A percentile compares a stretch with the other conserved stretches of the same genome.
Conservation (phyloP, 2,113 vertebrate species). For the Syngnathoides biaculeatus region DNA sequence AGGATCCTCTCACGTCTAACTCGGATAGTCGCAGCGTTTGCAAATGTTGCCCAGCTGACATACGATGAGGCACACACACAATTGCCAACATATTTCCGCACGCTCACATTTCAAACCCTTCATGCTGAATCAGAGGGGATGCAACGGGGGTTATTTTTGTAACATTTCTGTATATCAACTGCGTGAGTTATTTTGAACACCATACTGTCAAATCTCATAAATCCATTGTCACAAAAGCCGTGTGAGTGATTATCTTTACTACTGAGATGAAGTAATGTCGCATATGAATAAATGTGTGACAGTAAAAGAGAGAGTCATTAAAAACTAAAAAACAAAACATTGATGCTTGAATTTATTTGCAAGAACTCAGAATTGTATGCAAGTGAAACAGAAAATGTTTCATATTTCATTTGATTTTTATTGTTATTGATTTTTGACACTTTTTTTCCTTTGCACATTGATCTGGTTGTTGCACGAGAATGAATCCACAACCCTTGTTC, state of each 20-base stretch:
- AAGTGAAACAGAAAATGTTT: not conserved
- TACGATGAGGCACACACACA: constrained; percentile 31
- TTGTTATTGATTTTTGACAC: not conserved
- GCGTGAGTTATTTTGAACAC: not conserved
- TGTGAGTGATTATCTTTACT: not conserved
- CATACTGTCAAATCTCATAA: not conserved
- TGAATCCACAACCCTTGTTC: not conserved
- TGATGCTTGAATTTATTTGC: not conserved
- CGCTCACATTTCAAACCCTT: not conserved
- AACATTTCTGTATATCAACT: not conserved
- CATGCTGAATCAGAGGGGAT: not conserved
- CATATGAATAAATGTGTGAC: not conserved
- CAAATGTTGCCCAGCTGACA: constrained; percentile 46
- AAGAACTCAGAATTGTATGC: not conserved
- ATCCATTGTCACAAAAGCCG: not conserved
- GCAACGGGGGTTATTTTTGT: not conserved
- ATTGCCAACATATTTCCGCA: constrained; percentile 28
- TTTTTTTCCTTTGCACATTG: no score
- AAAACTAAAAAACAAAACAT: not conserved
- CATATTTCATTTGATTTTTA: not conserved
- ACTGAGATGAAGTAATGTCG: not conserved
- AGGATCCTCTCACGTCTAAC: constrained; percentile 16
- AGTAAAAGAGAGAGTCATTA: not conserved
- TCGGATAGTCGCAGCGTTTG: constrained; percentile 28
- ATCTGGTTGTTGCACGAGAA: no score